A percentile compares a stretch with the other conserved stretches of the same genome.
Conservation (phyloP, 2,888 invertebrate species). For the Cecidostiba fungosa region DNA sequence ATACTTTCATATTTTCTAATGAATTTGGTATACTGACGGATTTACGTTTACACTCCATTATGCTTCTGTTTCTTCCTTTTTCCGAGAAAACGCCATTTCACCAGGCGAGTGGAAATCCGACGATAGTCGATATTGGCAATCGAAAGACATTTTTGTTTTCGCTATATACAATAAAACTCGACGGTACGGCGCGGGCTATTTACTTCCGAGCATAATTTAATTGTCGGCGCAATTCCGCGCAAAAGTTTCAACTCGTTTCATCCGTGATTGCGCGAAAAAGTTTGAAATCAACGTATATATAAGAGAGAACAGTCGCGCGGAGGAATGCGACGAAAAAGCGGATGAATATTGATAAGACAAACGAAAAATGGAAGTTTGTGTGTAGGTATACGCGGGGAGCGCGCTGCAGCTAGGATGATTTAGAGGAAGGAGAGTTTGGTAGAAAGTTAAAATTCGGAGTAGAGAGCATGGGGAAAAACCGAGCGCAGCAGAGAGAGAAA, state of each 20-base stretch:
- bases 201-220: neutral
- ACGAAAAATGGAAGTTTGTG: neutral
- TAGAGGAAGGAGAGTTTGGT: neutral
- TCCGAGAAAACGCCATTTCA: no score
- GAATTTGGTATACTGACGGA: neutral
- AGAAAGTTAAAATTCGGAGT: constrained; percentile 3
- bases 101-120: no score
- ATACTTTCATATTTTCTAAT: neutral
- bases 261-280: neutral
- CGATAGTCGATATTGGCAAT: no score
- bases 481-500: neutral
- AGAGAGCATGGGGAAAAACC: neutral
- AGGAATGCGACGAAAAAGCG: neutral
- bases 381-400: no score
- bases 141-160: neutral
- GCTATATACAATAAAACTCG: neutral
- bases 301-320: neutral
- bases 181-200: no score
- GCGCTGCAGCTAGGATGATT: neutral
- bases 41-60: neutral
- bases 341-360: constrained; percentile 14
- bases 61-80: no score
- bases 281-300: neutral
- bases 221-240: neutral
- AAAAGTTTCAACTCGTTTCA: constrained; percentile 1